Conservation (phyloP, 2,113 vertebrate species). For the Thamnophis sirtalis region DNA sequence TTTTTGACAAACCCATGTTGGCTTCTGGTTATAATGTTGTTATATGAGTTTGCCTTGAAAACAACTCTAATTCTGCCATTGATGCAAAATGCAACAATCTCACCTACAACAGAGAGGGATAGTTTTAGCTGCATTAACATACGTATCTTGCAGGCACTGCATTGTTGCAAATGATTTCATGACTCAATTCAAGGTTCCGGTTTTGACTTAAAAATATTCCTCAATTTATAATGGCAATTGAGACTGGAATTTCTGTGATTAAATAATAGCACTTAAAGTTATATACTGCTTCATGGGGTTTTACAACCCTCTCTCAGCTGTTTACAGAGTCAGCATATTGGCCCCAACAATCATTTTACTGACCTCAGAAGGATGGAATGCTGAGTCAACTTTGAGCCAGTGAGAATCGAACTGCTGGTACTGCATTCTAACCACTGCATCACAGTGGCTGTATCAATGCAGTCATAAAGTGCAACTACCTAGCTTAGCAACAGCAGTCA, state of each 20-base stretch:
- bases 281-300: no score
- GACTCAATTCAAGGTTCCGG: not conserved
- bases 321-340: no score
- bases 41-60: not conserved
- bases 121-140: not conserved
- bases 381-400: no score
- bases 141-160: not conserved
- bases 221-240: not conserved
- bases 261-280: not conserved
- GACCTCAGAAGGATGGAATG: no score
- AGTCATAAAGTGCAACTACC: not conserved
- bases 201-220: not conserved
- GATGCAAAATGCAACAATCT: not conserved
- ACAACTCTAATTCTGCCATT: not conserved
- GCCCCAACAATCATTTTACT: no score
- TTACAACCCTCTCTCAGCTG: no score
- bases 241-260: not conserved
- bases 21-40: not conserved
- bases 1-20: not conserved
- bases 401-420: no score
- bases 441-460: not conserved
- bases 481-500: not conserved
- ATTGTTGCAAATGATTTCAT: not conserved
- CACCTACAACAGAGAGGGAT: not conserved
- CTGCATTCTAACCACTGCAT: no score